Conservation (phyloP, 2,797 vertebrate genomes). For the Sarcoramphus papa region DNA sequence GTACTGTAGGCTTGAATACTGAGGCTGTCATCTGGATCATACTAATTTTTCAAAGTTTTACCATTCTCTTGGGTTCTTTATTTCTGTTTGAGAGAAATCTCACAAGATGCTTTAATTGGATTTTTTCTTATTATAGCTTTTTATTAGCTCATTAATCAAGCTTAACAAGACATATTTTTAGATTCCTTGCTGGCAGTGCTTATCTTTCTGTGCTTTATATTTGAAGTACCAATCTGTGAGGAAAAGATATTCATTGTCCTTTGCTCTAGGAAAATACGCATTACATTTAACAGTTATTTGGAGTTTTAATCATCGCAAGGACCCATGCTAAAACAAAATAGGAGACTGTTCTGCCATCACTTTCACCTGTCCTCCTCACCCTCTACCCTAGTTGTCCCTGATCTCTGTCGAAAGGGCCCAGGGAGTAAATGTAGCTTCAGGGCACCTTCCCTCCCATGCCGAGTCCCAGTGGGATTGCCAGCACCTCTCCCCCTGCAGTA, state of each 20-base stretch:
- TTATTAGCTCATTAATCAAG: conserved; percentile 59
- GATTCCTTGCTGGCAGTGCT: not conserved
- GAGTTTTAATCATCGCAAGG: not conserved
- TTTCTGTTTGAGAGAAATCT: conserved; percentile 35
- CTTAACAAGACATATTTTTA: conserved; percentile 50
- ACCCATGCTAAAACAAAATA: not conserved
- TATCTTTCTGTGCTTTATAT: conserved; percentile 23
- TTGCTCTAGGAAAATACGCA: not conserved
- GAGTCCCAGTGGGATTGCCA: not conserved
- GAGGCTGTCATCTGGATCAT: not conserved
- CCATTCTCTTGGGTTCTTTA: conserved; percentile 18
- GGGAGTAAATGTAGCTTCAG: not conserved
- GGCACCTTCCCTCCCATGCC: not conserved
- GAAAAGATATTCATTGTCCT: not conserved
- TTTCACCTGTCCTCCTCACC: not conserved
- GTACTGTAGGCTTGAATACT: not conserved
- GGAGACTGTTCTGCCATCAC: not conserved
- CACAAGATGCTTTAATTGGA: conserved; percentile 42
- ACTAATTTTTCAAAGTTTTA: conserved; percentile 44
- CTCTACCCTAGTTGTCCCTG: not conserved
- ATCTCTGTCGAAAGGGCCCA: not conserved
- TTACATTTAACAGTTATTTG: not conserved
- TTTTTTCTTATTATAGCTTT: conserved; percentile 41
- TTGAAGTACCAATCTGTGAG: not conserved
- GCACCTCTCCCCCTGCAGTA: not conserved